These are phyloP conservation scores for Picathartes gymnocephalus DNA, from an alignment of 2,113 vertebrate species.

Conservation along the genomic window DNA sequence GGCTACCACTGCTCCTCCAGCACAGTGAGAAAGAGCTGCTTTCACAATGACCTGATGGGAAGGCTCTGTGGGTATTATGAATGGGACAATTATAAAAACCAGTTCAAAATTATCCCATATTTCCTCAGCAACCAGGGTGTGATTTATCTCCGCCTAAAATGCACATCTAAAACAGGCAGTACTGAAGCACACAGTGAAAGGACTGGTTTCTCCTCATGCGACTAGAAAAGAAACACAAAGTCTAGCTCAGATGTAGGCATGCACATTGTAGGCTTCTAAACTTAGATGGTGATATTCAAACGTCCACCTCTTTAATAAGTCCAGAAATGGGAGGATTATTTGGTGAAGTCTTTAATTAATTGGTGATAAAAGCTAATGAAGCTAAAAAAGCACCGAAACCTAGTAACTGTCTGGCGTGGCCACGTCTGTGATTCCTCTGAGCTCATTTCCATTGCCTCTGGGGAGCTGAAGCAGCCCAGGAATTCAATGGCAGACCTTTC, in stretches of 20 bases:
- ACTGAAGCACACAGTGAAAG: not conserved
- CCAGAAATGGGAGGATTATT: not conserved
- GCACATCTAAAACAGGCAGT: not conserved
- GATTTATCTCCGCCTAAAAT: not conserved
- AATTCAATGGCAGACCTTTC: not conserved
- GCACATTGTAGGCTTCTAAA: not conserved
- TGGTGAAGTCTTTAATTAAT: constrained; percentile 61
- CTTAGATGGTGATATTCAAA: not conserved
- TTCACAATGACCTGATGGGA: not conserved
- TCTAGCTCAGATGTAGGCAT: not conserved
- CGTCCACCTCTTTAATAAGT: not conserved
- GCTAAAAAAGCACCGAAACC: not conserved
- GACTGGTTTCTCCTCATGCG: not conserved
- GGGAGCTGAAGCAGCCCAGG: not conserved
- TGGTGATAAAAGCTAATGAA: constrained; percentile 51
- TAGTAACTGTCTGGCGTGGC: not conserved
- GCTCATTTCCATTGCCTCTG: constrained; percentile 49
- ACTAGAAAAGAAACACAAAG: not conserved
- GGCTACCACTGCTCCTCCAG: not conserved
- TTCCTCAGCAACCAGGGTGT: not conserved
- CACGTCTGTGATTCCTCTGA: constrained; percentile 4
- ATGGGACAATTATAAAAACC: constrained; percentile 6
- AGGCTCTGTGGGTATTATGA: not conserved
- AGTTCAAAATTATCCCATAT: not conserved
- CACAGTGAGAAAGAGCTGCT: not conserved